phyloP scores from a whole-genome alignment of 2,113 vertebrate species.

The Scortum barcoo region DNA sequence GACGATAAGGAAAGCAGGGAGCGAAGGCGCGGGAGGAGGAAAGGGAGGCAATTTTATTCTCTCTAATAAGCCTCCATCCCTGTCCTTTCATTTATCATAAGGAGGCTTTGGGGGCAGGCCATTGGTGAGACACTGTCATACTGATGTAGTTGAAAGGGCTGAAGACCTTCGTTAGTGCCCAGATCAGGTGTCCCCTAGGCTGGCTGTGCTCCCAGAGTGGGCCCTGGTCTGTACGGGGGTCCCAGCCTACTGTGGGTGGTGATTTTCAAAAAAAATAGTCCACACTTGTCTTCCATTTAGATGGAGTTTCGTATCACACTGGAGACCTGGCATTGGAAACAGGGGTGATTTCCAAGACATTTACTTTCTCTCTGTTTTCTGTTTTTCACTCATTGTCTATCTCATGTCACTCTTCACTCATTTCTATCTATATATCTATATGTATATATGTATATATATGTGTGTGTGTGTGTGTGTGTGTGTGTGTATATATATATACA shows the following conservation, averaged over 20 bases:
- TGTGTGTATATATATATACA: too few species aligned
- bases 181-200: slow-evolving; percentile 57
- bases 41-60: slow-evolving; percentile 41
- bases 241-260: not conserved
- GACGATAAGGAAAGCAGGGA: not conserved
- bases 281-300: not conserved
- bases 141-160: slow-evolving; percentile 50
- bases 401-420: too few species aligned
- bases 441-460: too few species aligned
- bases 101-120: slow-evolving; percentile 28
- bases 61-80: slow-evolving; percentile 31
- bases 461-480: too few species aligned
- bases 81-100: slow-evolving; percentile 38
- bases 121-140: slow-evolving; percentile 19
- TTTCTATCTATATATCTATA: too few species aligned
- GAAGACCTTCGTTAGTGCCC: slow-evolving; percentile 65
- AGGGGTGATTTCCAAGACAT: not conserved
- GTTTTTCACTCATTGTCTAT: too few species aligned
- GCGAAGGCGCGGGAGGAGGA: slow-evolving; percentile 10
- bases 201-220: slow-evolving; percentile 58
- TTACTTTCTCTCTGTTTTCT: not conserved
- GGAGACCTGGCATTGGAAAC: not conserved
- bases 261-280: slow-evolving; percentile 53
- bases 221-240: not conserved
- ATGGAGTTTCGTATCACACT: not conserved